Base-by-base conservation (phyloP, 1,140 invertebrate species). In the Drosophila chauvacae region DNA sequence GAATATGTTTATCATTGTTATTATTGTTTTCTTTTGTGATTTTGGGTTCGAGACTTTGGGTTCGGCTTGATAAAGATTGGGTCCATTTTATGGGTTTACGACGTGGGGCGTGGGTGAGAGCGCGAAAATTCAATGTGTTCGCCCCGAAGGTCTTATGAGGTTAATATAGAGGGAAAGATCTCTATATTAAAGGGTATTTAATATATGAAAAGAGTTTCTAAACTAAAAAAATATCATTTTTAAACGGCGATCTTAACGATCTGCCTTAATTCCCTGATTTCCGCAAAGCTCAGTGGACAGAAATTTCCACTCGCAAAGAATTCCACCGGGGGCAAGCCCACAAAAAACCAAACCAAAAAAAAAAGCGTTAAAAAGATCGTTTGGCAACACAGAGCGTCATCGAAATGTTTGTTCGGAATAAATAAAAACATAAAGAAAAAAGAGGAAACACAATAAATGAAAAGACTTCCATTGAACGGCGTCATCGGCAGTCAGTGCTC, bases 341-440 rank as follows among this genome's bases (percentile, higher is more conserved):
- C 37, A 74, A 80, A 79, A 50, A 50, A 50, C 47, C 47, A 28
- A 50, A 47, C 10, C 61, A 66, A 48, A 48, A 51, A 48, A 50
- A 62, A 57, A 62, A 41, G 66, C 66, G 66, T 70, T 70, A 68
- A 75, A 73, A 44, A 63, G 57, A 56, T 73, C 56, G 71, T 73
- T 74, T 55, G 62, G 48, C 63, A 72, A 87, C 71, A 72, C 57
- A 88, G 68, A 80, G 50, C 64, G 71, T 83, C 80, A 88, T 83
- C 85, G 82, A 87, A 87, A 77, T 83, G 81, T 86, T 86, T 86
- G 72, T 77, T 79, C 77, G 53, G 64, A 88, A 80, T 83, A 71
- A 83, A 87, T 86, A 86, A 86, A 79, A 68, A 58, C 61, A 70
- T 61, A 83, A 84, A 71, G 83, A 72, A 47, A 81, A 80, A 81